Evolutionary conservation across 1,140 invertebrate genomes (phyloP).

Genomic region (Aculops lycopersici): DNA sequence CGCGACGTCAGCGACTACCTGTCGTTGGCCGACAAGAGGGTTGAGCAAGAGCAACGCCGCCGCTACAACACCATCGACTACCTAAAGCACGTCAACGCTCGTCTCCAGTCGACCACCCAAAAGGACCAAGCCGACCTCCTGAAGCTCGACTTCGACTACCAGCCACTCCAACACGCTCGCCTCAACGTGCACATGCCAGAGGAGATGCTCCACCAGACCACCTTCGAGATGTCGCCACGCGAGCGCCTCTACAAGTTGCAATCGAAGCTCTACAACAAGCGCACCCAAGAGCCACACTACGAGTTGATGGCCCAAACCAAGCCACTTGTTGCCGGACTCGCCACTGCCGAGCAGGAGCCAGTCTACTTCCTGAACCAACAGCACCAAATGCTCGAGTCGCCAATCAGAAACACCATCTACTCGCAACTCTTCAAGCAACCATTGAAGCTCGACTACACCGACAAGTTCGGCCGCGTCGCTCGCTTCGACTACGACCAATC

Average conservation of each 20-base stretch:
- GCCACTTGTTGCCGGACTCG: no score
- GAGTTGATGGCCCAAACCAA: no score
- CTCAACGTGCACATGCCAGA: background rate
- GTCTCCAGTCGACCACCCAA: no score
- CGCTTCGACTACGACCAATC: background rate
- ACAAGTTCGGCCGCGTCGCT: no score
- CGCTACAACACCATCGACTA: no score
- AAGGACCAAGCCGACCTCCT: no score
- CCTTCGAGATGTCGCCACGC: background rate
- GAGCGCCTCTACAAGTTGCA: background rate
- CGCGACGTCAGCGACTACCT: background rate
- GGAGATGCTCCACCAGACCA: background rate
- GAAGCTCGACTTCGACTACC: background rate
- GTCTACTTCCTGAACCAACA: no score
- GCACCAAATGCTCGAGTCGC: background rate
- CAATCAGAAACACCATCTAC: background rate
- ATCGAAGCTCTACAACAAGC: background rate
- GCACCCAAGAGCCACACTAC: no score
- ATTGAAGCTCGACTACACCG: background rate
- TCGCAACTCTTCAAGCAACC: background rate
- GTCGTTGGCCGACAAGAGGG: background rate
- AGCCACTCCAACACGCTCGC: background rate
- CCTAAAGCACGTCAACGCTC: no score
- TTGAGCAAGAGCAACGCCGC: background rate
- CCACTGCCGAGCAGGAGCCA: no score